These are phyloP conservation scores for Stictocephala bisonia DNA, from an alignment of 2,888 invertebrate genomes.

Conservation along the genomic window DNA sequence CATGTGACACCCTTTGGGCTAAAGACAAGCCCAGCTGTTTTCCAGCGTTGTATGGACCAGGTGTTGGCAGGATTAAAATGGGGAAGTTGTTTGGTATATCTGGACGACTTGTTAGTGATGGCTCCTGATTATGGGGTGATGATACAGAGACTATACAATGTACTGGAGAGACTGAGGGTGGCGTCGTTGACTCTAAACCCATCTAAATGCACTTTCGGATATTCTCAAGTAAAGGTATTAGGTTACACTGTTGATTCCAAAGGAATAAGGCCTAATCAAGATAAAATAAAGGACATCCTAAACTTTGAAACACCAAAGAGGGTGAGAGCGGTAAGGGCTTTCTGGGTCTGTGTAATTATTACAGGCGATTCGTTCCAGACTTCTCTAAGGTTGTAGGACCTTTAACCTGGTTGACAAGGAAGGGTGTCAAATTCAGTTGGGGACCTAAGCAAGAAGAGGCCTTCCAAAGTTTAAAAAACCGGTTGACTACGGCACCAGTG, in stretches of 20 bases:
- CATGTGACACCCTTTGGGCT: slow-evolving; percentile 13
- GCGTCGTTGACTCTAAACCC: slow-evolving; percentile 34
- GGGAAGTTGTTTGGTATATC: slow-evolving; percentile 16
- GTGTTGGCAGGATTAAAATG: slow-evolving; percentile 25
- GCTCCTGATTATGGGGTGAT: background rate
- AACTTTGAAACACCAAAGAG: background rate
- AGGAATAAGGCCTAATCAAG: slow-evolving; percentile 6
- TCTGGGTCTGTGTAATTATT: background rate
- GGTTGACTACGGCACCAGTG: background rate
- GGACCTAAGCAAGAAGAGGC: background rate
- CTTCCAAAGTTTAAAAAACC: background rate
- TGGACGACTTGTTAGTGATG: slow-evolving; percentile 26
- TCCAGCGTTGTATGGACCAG: slow-evolving; percentile 22
- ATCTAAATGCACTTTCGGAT: slow-evolving; percentile 15
- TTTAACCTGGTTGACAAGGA: background rate
- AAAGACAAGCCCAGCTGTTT: background rate
- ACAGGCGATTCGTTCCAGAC: background rate
- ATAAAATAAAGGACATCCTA: slow-evolving; percentile 8
- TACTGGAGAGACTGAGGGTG: background rate
- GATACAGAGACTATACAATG: background rate
- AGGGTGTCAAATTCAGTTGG: background rate
- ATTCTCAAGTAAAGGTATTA: background rate
- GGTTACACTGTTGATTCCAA: background rate
- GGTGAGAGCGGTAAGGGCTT: background rate
- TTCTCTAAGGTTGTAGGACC: background rate